A percentile compares a stretch with the other conserved stretches of the same genome.
phyloP scores from a whole-genome alignment of 2,797 vertebrate genomes.

The Falco peregrinus region DNA sequence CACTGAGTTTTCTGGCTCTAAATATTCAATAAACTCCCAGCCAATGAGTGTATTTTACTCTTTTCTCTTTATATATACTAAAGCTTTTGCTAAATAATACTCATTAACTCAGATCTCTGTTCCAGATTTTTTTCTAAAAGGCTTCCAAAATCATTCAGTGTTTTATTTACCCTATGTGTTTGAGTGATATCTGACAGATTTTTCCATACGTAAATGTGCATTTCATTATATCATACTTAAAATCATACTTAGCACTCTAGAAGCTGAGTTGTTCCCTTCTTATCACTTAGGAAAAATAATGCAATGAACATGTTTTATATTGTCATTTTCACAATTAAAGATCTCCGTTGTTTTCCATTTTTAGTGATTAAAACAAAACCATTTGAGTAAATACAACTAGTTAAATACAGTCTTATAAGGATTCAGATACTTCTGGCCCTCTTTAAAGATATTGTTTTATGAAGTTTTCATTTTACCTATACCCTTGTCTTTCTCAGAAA shows the following conservation, averaged over 20 bases:
- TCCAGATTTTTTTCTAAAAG: not conserved
- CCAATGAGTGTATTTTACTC: not conserved
- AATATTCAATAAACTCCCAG: not conserved
- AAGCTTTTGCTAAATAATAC: constrained; percentile 25
- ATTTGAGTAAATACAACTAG: not conserved
- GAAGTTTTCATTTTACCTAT: not conserved
- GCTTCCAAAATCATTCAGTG: not conserved
- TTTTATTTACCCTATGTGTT: constrained; percentile 20
- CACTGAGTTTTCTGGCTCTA: not conserved
- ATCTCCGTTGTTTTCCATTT: constrained; percentile 3
- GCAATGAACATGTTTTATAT: not conserved
- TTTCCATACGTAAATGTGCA: not conserved
- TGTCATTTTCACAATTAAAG: not conserved
- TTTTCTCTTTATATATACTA: constrained; percentile 30
- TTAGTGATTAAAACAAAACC: constrained; percentile 1
- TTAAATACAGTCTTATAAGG: not conserved
- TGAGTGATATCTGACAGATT: not conserved
- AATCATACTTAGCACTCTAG: not conserved
- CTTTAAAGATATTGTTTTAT: not conserved
- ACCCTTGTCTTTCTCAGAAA: not conserved
- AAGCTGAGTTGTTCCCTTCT: not conserved
- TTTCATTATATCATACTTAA: not conserved
- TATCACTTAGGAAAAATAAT: not conserved
- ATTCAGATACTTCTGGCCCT: not conserved
- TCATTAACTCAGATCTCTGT: not conserved